Conservation (phyloP, 2,888 invertebrate species). For the Rapana venosa region DNA sequence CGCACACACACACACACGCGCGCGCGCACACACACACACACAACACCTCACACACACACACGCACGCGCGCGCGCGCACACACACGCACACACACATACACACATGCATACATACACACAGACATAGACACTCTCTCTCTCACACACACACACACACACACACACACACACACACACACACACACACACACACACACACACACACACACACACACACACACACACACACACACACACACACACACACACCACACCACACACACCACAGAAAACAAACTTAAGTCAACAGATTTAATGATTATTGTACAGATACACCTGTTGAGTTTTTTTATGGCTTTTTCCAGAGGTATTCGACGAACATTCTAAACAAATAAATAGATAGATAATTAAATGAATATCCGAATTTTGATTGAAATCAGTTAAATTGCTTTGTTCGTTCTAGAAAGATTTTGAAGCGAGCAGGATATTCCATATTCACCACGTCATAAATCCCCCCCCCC, state of each 20-base stretch:
- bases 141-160: background rate
- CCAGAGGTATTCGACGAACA: background rate
- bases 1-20: background rate
- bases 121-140: background rate
- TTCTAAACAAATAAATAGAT: background rate
- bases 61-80: background rate
- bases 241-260: background rate
- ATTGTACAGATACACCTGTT: background rate
- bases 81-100: conserved; percentile 8
- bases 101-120: conserved; percentile 22
- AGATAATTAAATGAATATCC: background rate
- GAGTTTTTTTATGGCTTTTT: background rate
- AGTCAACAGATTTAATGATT: background rate
- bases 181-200: conserved; percentile 15
- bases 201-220: conserved; percentile 20
- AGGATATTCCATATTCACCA: too few relatives aligned
- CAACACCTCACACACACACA: conserved; percentile 17
- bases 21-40: too few relatives aligned
- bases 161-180: background rate
- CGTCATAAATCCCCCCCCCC: too few relatives aligned
- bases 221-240: background rate
- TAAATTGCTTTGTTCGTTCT: too few relatives aligned
- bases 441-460: too few relatives aligned
- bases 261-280: background rate
- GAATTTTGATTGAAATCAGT: too few relatives aligned